Evolutionary conservation across 2,797 vertebrate genomes (phyloP), one percentile per base, ranked within the genome.

Genomic region (Sandelia bainsii): DNA sequence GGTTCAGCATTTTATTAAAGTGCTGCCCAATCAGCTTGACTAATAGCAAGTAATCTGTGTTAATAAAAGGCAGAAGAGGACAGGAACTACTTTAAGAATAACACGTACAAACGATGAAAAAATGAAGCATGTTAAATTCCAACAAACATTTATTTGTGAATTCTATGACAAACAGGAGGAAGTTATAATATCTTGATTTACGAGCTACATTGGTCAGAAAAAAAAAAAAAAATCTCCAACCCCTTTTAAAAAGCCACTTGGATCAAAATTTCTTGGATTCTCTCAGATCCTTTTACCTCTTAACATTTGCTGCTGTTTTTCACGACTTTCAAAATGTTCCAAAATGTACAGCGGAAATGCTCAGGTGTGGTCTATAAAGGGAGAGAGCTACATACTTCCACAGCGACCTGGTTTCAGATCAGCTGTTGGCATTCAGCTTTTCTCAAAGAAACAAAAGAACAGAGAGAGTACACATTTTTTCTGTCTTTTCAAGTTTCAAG

Each of bases 101-200:
- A n/a, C 8, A 34, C 23, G 8, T 10, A 50, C 6, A 53, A 50
- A 67, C 9, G 6, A 73, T 0, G 2, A 66, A 20, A 72, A 74
- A 65, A 62, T 8, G 62, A 52, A 50, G 45, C 17, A 32, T 14
- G 1, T 20, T 77, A 72, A 81, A 88, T 85, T 91, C 77, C 81
- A 91, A 87, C 91, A 89, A 89, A 93, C 88, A 86, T 94, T 94
- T 93, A 94, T 94, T 94, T 92, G 83, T 92, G 86, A 92, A 88
- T 83, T 91, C 82, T 90, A 87, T 91, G 87, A 93, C 92, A 94
- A 94, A 93, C 88, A 91, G 77, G 84, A 93, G 87, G 83, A 88
- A 87, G 87, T 89, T 84, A 78, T 84, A 77, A 85, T 61, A 86
- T 92, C 79, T 90, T 66, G 72, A 81, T 84, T 85, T 90, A 89